phyloP scores from a whole-genome alignment of 2,888 invertebrate genomes.

The Cantharis nigra region DNA sequence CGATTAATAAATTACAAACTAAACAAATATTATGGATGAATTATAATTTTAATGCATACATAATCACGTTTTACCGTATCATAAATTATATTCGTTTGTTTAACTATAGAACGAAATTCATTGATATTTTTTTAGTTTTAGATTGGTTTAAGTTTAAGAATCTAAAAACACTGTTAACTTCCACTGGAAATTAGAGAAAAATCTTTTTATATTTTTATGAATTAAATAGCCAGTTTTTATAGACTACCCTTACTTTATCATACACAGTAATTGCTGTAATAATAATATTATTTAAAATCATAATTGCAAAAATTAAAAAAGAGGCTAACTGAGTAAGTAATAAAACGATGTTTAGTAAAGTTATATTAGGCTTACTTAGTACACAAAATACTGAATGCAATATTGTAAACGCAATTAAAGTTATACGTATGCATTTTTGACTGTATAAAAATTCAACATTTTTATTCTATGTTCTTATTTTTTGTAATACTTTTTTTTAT shows the following conservation, averaged over 20 bases:
- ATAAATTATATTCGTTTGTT: constrained; percentile 46
- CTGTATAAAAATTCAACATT: not conserved
- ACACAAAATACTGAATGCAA: no score
- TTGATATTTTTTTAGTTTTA: not conserved
- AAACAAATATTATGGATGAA: constrained; percentile 55
- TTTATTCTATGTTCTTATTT: not conserved
- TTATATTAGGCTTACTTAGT: no score
- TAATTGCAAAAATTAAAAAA: no score
- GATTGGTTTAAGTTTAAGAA: not conserved
- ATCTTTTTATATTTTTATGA: not conserved
- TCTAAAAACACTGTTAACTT: not conserved
- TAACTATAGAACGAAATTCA: not conserved
- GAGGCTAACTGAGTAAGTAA: no score
- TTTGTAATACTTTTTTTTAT: not conserved
- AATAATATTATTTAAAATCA: no score
- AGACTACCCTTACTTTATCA: no score
- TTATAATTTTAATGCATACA: constrained; percentile 55
- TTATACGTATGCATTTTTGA: not conserved
- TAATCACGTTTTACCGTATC: constrained; percentile 43
- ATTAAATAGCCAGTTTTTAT: not conserved
- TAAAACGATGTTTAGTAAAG: no score
- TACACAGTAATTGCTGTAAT: no score
- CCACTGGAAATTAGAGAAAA: not conserved
- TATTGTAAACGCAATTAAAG: no score
- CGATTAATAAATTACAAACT: constrained; percentile 53